Evolutionary conservation across 2,797 vertebrate species (phyloP), one percentile per base, ranked within the genome.

Genomic region (Decapterus maruadsi): DNA sequence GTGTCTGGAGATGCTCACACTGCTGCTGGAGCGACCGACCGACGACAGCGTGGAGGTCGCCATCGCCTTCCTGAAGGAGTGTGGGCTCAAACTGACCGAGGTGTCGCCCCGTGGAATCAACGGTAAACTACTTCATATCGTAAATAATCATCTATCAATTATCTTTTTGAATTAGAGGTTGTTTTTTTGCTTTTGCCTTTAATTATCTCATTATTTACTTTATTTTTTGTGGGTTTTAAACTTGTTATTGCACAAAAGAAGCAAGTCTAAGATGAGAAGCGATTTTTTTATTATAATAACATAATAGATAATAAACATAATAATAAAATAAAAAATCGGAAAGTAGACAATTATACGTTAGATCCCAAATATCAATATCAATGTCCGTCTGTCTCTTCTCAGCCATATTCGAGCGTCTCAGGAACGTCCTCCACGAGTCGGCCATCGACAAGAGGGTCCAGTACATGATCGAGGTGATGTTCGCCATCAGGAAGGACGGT

Each of bases 381-480:
- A 54, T 48, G 50, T 26, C 2, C 67, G 1, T 22, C n/a, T n/a
- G 0, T 69, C 6, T 75, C 6, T 82, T 10, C 55, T 11, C 90
- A 99, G 98, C 98, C 80, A 99, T 99, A 88, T 99, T 99, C 84
- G 98, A 99, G 91, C 97, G 98, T 17, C 96, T 99, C 86, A 95
- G 97, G 63, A 99, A 99, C 79, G 96, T 99, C 86, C 96, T 99
- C 9, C 98, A 99, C 0, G 98, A 99, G 85, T 99, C 98, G 0
- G 94, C 98, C 90, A 97, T 99, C 2, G 98, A 99, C 86, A 99
- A 99, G 90, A 96, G 98, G 34, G 97, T 99, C 77, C 98, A 99
- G 87, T 99, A 99, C 91, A 99, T 99, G 98, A 99, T 99, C 43
- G 98, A 99, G 92, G 98, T 99, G 68, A 98, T 99, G 98, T 99